phyloP scores from a whole-genome alignment of 2,888 invertebrate species.

The Diachrysia chrysitis region DNA sequence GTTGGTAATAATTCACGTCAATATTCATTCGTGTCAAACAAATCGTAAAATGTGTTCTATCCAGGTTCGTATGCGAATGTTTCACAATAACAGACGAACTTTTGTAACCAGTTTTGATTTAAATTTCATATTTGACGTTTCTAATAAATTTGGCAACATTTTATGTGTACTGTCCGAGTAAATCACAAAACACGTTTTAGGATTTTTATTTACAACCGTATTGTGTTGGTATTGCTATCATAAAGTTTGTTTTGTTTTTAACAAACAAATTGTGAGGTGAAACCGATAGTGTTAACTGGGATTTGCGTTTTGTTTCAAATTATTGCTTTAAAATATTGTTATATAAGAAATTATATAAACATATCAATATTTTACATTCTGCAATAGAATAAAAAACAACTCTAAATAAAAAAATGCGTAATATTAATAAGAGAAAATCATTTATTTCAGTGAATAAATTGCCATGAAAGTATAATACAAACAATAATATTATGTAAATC shows the following conservation, averaged over 20 bases:
- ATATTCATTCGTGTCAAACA: constrained; percentile 79
- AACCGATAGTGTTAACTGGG: neutral
- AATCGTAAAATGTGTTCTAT: constrained; percentile 76
- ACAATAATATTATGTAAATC: neutral
- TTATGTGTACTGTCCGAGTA: neutral
- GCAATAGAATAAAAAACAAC: too few species aligned
- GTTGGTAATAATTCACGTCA: constrained; percentile 76
- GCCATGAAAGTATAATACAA: too few species aligned
- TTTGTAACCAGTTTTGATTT: constrained; percentile 37
- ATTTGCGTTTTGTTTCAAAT: neutral
- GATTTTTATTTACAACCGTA: neutral
- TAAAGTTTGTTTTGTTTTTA: neutral
- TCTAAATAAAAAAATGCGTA: too few species aligned
- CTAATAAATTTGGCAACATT: constrained; percentile 26
- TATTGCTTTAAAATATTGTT: neutral
- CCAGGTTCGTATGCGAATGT: constrained; percentile 41
- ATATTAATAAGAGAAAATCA: too few species aligned
- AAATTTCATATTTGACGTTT: constrained; percentile 38
- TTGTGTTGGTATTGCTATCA: neutral
- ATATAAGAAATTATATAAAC: neutral
- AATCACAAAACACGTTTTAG: constrained; percentile 13
- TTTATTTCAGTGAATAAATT: too few species aligned
- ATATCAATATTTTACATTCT: too few species aligned
- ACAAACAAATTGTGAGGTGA: neutral
- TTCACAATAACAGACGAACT: constrained; percentile 34